Percentiles rank a stretch among this genome's conserved stretches.
Evolutionary conservation across 2,888 invertebrate species (phyloP).

Genomic region (Polylopha cassiicola): DNA sequence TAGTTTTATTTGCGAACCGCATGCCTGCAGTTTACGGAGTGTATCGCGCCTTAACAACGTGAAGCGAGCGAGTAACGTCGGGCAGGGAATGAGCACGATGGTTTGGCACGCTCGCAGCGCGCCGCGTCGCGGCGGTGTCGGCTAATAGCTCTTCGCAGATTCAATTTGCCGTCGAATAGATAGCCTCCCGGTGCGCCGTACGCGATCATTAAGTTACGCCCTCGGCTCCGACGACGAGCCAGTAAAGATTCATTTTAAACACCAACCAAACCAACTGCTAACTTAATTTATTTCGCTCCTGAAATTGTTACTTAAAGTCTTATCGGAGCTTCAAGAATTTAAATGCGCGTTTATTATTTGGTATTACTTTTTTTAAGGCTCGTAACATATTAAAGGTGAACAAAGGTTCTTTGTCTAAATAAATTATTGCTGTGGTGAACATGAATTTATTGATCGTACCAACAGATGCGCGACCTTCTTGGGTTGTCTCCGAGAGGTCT

Average conservation of each 20-base stretch:
- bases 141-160: conserved; percentile 73
- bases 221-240: conserved; percentile 44
- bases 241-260: conserved; percentile 51
- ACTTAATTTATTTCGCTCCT: conserved; percentile 33
- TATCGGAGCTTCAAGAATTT: neutral
- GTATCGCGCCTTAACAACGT: conserved; percentile 41
- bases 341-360: conserved; percentile 1
- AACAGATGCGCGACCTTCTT: conserved; percentile 63
- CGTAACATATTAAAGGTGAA: no score
- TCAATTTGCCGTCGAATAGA: conserved; percentile 71
- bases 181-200: conserved; percentile 62
- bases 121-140: conserved; percentile 57
- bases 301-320: conserved; percentile 31
- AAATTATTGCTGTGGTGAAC: conserved; percentile 57
- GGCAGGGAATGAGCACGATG: conserved; percentile 53
- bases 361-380: neutral
- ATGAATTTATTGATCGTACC: conserved; percentile 56
- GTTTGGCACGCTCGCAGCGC: conserved; percentile 52
- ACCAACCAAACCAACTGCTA: conserved; percentile 37
- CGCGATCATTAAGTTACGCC: conserved; percentile 69
- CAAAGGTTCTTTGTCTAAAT: conserved; percentile 32
- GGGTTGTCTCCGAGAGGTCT: conserved; percentile 59
- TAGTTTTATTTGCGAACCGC: conserved; percentile 38
- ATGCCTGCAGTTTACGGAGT: conserved; percentile 42
- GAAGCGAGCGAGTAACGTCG: conserved; percentile 27